These are phyloP conservation scores for Phaethon lepturus DNA, from an alignment of 2,113 vertebrate species.

Conservation along the genomic window DNA sequence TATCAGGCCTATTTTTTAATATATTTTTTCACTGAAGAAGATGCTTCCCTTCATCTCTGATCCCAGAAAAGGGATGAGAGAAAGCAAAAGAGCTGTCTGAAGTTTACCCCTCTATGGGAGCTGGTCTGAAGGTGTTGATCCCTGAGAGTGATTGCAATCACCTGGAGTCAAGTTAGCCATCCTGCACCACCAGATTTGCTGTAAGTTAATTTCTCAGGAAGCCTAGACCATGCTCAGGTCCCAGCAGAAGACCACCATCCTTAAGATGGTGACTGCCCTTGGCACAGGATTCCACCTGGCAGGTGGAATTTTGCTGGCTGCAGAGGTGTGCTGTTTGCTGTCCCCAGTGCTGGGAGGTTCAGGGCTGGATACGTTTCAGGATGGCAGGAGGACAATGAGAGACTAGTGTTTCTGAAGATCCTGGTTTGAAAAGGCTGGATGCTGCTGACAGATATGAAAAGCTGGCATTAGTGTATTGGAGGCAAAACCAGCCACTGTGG, in stretches of 20 bases:
- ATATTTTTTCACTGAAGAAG: neutral
- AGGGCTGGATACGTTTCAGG: neutral
- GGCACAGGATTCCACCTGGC: neutral
- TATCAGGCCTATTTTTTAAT: neutral
- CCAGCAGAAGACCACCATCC: neutral
- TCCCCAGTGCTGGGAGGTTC: neutral
- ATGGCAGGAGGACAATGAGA: neutral
- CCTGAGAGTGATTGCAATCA: neutral
- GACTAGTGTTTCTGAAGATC: neutral
- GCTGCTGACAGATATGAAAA: neutral
- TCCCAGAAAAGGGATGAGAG: neutral
- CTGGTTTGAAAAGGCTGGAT: neutral
- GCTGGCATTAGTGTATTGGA: neutral
- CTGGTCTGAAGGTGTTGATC: neutral
- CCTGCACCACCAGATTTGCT: neutral
- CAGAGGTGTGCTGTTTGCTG: neutral
- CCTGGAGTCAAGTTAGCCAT: neutral
- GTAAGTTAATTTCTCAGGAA: neutral
- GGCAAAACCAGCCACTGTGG: neutral
- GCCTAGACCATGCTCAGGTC: neutral
- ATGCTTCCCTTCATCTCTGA: neutral
- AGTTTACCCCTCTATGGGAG: neutral
- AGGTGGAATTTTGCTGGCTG: neutral
- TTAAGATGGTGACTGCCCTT: neutral
- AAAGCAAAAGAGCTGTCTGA: neutral